Evolutionary conservation across 2,797 vertebrate genomes (phyloP), one percentile per base, ranked within the genome.

Genomic region (Aeoliscus strigatus): DNA sequence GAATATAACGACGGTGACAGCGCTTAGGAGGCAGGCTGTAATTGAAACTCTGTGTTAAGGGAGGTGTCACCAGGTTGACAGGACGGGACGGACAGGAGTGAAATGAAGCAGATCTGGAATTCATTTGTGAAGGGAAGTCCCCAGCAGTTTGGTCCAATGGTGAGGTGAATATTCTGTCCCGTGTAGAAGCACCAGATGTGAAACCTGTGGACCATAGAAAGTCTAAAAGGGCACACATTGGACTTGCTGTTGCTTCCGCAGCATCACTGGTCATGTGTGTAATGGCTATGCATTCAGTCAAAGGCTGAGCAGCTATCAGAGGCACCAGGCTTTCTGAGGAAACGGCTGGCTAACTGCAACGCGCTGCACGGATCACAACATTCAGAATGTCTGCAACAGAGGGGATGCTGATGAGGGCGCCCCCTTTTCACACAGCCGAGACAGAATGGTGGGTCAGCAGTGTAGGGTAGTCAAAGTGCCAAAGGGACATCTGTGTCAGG

Each of bases 281-380:
- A 77, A 79, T 80, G 65, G 56, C 56, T 61, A 53, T 69, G 53
- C 48, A 68, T 59, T 60, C 32, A 55, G 38, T 45, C 40, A 68
- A 75, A 69, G 52, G 58, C 48, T 70, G 57, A 66, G 51, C 57
- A 43, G 59, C 59, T 48, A 69, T 63, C 57, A 50, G 39, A 37
- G 30, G 56, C 39, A 23, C 39, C 71, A 52, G 62, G 48, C 29
- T 37, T 34, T 17, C 32, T 41, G 38, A 42, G 34, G 50, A 64
- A 39, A 32, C 40, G 14, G n/a, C 32, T 69, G 25, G 67, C 44
- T 46, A 43, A 27, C 62, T 46, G 24, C 17, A 18, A 14, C 8
- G 6, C 29, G 47, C 40, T 51, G 39, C 41, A 46, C 39, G 53
- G 31, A 48, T 65, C 39, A 13, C 13, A 50, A 43, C 42, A 36